phyloP scores from a whole-genome alignment of 2,797 vertebrate species.

The Sebastes itinus region DNA sequence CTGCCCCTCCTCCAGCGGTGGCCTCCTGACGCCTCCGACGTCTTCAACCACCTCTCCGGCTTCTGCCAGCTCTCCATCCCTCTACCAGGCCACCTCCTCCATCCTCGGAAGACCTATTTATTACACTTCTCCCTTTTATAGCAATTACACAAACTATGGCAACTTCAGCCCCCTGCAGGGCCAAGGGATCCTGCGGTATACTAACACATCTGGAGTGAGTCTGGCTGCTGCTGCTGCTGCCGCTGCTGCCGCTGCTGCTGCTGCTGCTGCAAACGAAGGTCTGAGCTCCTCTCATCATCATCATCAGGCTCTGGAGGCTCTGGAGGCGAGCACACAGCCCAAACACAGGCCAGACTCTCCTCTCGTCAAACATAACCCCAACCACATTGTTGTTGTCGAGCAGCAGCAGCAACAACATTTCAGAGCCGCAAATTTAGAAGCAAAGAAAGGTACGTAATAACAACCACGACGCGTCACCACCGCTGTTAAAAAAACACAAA shows the following conservation, averaged over 20 bases:
- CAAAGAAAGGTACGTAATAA: conserved; percentile 95
- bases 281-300: conserved; percentile 72
- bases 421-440: conserved; percentile 89
- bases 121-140: conserved; percentile 98
- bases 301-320: conserved; percentile 34
- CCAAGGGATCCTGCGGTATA: conserved; percentile 94
- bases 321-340: conserved; percentile 82
- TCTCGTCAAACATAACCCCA: conserved; percentile 88
- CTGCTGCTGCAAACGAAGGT: conserved; percentile 84
- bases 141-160: conserved; percentile 98
- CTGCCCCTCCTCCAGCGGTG: conserved; percentile 81
- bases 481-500: neutral
- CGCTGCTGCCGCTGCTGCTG: conserved; percentile 50
- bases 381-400: conserved; percentile 81
- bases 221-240: conserved; percentile 72
- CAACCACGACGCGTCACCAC: neutral
- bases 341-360: conserved; percentile 90
- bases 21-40: conserved; percentile 83
- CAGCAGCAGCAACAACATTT: conserved; percentile 83
- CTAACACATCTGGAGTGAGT: conserved; percentile 86
- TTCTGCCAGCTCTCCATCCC: conserved; percentile 81
- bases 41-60: conserved; percentile 84
- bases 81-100: conserved; percentile 88
- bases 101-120: conserved; percentile 97
- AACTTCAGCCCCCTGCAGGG: conserved; percentile 95